phyloP scores from a whole-genome alignment of 2,797 vertebrate species.

The Tamandua tetradactyla region DNA sequence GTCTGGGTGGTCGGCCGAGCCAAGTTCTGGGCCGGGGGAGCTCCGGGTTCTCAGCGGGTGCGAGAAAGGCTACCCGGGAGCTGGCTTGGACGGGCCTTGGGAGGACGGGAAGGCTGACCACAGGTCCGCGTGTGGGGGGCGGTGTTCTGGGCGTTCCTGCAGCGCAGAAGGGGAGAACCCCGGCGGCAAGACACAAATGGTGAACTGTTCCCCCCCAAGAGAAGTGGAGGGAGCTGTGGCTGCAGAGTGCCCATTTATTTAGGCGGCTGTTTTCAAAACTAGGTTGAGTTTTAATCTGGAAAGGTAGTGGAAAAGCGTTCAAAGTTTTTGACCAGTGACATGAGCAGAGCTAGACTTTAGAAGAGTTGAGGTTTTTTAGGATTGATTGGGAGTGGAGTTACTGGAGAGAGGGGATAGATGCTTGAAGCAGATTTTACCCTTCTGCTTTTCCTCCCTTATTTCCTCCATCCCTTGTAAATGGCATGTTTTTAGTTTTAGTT shows the following conservation, averaged over 20 bases:
- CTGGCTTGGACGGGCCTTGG: not conserved
- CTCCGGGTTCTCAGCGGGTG: not conserved
- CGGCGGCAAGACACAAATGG: not conserved
- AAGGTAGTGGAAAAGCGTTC: not conserved
- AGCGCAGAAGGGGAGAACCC: not conserved
- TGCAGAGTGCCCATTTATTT: conserved; percentile 8
- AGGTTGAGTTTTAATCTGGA: not conserved
- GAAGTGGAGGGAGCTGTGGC: not conserved
- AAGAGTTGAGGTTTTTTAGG: not conserved
- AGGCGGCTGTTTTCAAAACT: conserved; percentile 68
- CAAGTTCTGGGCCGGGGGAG: not conserved
- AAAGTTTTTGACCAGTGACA: conserved; percentile 56
- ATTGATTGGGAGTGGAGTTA: not conserved
- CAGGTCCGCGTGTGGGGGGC: not conserved
- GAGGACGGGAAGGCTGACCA: not conserved
- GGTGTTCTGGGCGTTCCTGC: not conserved
- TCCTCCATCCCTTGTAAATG: not conserved
- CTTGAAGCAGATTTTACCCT: not conserved
- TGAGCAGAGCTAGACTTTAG: not conserved
- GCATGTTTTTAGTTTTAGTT: not conserved
- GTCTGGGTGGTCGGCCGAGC: not conserved
- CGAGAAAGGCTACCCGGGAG: not conserved
- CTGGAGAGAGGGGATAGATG: not conserved
- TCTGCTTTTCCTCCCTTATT: not conserved
- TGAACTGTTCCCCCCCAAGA: not conserved